These are phyloP conservation scores for Zaprionus inermis DNA, from an alignment of 1,140 invertebrate genomes.

Conservation along the genomic window DNA sequence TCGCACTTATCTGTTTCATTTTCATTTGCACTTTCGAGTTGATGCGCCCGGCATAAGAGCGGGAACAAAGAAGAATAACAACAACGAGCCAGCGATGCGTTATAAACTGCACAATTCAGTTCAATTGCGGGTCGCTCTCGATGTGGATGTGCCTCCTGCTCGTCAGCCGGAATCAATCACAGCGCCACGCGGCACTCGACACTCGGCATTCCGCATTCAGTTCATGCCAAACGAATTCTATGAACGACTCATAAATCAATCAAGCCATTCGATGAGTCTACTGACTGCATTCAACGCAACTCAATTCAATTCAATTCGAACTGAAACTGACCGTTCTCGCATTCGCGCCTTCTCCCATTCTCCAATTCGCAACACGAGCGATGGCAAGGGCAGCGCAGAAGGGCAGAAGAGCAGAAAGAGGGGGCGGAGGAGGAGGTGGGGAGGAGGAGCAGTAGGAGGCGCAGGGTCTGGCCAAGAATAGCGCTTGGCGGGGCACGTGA, in stretches of 20 bases:
- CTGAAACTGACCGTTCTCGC: conserved; percentile 19
- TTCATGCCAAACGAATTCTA: conserved; percentile 28
- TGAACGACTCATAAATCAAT: conserved; percentile 45
- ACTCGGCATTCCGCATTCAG: conserved; percentile 13
- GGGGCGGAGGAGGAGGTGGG: neutral
- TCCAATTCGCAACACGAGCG: neutral
- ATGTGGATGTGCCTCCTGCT: neutral
- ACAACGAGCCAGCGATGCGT: neutral
- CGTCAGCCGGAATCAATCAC: conserved; percentile 18
- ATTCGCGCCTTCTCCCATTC: neutral
- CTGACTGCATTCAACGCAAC: conserved; percentile 18
- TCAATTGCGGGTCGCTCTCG: neutral
- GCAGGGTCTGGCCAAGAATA: neutral
- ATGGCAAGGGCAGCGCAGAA: neutral
- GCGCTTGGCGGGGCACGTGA: conserved; percentile 34
- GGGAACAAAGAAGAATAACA: too few relatives aligned
- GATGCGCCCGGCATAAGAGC: neutral
- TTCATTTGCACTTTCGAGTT: neutral
- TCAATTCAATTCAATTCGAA: conserved; percentile 17
- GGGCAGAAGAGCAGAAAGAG: neutral
- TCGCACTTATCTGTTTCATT: conserved; percentile 3
- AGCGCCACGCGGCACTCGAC: neutral
- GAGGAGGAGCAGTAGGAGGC: neutral
- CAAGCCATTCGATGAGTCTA: conserved; percentile 9
- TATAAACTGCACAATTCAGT: neutral